Evolutionary conservation across 2,888 invertebrate genomes (phyloP).

Genomic region (Acanthopleura granulata): DNA sequence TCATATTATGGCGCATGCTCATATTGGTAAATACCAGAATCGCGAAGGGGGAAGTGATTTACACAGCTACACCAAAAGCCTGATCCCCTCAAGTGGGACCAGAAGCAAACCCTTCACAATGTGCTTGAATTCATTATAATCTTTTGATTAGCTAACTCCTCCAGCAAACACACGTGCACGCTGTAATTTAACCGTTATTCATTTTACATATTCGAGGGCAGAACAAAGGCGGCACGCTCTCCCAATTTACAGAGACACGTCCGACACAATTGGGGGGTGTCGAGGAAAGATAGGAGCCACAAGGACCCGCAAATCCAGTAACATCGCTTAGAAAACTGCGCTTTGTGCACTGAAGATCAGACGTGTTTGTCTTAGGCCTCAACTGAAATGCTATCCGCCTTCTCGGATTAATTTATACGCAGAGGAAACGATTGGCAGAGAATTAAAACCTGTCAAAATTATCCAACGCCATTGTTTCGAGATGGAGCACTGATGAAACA

Average conservation of each 20-base stretch:
- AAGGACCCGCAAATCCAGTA: conserved; percentile 1
- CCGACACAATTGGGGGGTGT: neutral
- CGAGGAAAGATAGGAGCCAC: neutral
- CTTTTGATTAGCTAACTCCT: neutral
- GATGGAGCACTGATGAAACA: neutral
- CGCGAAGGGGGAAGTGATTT: no score
- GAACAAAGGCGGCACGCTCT: conserved; percentile 10
- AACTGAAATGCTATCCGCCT: neutral
- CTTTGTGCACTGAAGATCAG: neutral
- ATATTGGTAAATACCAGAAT: no score
- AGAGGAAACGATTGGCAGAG: neutral
- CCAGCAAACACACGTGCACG: conserved; percentile 13
- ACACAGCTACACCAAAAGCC: neutral
- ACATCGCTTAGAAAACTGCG: neutral
- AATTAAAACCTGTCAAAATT: neutral
- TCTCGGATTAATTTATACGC: neutral
- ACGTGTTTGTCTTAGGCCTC: neutral
- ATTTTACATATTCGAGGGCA: neutral
- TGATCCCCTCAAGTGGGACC: neutral
- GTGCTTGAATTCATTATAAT: conserved; percentile 3
- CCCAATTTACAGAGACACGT: conserved; percentile 11
- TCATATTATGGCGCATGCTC: no score
- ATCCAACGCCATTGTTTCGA: neutral
- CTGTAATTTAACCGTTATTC: conserved; percentile 16
- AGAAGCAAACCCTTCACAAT: neutral